These are phyloP conservation scores for Pelochelys cantorii DNA, from an alignment of 2,797 vertebrate species.

Conservation along the genomic window DNA sequence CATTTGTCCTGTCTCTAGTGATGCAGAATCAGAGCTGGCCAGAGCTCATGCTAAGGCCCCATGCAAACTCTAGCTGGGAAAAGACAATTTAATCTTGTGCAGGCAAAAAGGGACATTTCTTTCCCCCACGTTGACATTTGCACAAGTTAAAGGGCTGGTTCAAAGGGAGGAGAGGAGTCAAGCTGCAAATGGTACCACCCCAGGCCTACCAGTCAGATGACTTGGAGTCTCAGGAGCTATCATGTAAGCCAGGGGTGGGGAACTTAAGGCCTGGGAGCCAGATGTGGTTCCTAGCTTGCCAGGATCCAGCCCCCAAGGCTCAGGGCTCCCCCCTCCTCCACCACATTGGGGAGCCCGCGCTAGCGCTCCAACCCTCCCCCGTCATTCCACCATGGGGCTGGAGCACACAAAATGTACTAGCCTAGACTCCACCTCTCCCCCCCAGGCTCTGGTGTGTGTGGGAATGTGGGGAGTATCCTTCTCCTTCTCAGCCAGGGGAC, in stretches of 20 bases:
- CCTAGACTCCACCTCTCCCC: no score
- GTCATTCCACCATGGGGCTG: no score
- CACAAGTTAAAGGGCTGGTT: background rate
- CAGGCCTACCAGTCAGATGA: background rate
- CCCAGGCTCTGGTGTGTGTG: no score
- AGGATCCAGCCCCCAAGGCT: no score
- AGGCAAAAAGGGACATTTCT: background rate
- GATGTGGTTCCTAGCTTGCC: no score
- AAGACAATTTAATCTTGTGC: background rate
- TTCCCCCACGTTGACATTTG: background rate
- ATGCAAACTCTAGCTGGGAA: background rate
- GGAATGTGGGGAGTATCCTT: no score
- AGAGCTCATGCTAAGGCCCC: background rate
- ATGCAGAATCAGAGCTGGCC: background rate
- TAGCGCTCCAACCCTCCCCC: no score
- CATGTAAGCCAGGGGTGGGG: background rate
- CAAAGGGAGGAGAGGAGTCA: fast-evolving
- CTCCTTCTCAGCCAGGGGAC: no score
- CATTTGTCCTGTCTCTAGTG: background rate
- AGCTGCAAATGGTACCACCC: background rate
- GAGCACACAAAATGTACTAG: no score
- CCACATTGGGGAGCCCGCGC: no score
- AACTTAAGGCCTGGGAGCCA: no score
- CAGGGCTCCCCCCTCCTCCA: no score
- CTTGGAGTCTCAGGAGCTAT: background rate